Base-by-base conservation (phyloP, 2,797 vertebrate species). In the Syngnathus acus region DNA sequence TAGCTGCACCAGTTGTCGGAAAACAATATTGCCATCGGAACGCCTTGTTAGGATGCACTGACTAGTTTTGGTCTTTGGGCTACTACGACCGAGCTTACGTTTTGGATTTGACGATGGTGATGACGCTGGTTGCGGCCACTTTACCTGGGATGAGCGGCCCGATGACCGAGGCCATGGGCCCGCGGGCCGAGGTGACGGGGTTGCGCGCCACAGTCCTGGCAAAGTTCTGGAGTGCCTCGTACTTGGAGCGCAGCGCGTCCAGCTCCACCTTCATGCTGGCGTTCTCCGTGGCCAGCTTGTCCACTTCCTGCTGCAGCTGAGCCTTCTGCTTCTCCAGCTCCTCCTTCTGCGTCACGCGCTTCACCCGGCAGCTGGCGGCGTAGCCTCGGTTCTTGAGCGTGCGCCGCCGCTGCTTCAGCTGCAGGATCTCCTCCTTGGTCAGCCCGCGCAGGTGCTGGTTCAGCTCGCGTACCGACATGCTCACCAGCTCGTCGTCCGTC, bases 41-140 rank as follows among this genome's bases (percentile, higher is more conserved):
- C 6, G 53, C 72, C 66, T 2, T 71, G 88, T 89, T 85, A 88
- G 72, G 68, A 89, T 86, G 84, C 86, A 89, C 90, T 87, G 88
- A 90, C 85, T 65, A 40, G 50, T 62, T 67, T 16, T 8, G 71
- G 48, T 70, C 67, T 72, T 76, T 87, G 86, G 82, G 82, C 83
- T 92, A 93, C 95, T 99, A 98, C 78, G 95, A 98, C 85, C 94
- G 92, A 76, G 95, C 93, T 83, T 93, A 93, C 71, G 95, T 93
- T 93, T 98, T 99, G 86, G 97, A 97, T 92, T 99, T 99, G 85
- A 99, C 93, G 90, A 99, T 99, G 66, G 97, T 99, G 91, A 99
- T 99, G 91, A 99, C 97, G 74, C 97, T 99, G 81, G 97, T 99
- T 80, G 96, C 93, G n/a, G 91, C 97, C 79, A 95, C 95, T 90